These are phyloP conservation scores for Diorhabda elongata DNA, from an alignment of 1,140 invertebrate genomes.

Conservation along the genomic window DNA sequence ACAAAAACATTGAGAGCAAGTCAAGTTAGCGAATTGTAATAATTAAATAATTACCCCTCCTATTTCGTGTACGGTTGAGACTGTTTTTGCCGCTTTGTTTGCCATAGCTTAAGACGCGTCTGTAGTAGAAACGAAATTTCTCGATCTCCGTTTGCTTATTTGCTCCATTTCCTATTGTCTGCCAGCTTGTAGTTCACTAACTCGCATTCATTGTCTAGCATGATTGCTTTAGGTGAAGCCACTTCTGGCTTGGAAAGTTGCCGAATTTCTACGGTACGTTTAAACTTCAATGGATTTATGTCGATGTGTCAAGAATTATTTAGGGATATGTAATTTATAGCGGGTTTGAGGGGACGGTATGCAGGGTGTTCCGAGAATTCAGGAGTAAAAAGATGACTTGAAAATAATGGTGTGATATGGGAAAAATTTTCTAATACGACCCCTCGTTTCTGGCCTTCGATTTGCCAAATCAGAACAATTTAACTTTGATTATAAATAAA, in stretches of 20 bases:
- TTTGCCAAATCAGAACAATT: too few relatives aligned
- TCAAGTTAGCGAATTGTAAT: conserved; percentile 1
- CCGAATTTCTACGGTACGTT: background rate
- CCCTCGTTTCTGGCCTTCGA: too few relatives aligned
- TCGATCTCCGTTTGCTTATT: conserved; percentile 1
- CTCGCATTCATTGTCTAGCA: conserved; percentile 10
- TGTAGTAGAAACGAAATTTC: conserved; percentile 7
- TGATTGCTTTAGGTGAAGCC: background rate
- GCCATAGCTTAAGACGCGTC: conserved; percentile 1
- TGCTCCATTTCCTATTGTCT: conserved; percentile 16
- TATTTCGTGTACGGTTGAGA: conserved; percentile 10
- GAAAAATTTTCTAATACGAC: too few relatives aligned
- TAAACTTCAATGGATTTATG: background rate
- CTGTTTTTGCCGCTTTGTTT: conserved; percentile 16
- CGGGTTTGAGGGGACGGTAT: too few relatives aligned
- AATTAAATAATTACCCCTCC: conserved; percentile 18
- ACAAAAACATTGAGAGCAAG: conserved; percentile 3
- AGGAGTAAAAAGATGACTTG: too few relatives aligned
- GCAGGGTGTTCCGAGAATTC: too few relatives aligned
- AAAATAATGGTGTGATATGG: too few relatives aligned
- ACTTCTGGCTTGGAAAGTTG: conserved; percentile 3
- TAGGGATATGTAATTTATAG: background rate
- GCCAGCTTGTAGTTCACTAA: conserved; percentile 7
- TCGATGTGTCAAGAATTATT: background rate
- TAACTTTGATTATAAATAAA: too few relatives aligned